These are phyloP conservation scores for Pheucticus melanocephalus DNA, from an alignment of 2,113 vertebrate genomes.

Conservation along the genomic window DNA sequence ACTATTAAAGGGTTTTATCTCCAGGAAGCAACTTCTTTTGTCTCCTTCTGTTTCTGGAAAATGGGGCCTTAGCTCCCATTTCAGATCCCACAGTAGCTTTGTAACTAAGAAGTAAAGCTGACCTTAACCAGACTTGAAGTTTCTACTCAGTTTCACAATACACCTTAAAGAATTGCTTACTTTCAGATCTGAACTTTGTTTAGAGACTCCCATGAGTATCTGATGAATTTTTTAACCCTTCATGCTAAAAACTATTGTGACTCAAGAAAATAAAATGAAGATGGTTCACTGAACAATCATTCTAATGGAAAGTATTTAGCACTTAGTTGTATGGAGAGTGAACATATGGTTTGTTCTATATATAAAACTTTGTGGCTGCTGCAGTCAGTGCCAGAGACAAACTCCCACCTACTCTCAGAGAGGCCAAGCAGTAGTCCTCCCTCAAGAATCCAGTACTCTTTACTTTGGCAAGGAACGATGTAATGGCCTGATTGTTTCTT, in stretches of 20 bases:
- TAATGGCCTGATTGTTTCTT: slow-evolving; percentile 66
- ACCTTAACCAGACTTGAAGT: neutral
- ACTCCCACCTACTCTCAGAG: slow-evolving; percentile 65
- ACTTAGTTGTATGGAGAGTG: neutral
- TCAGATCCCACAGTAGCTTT: neutral
- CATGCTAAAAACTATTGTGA: neutral
- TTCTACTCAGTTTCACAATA: neutral
- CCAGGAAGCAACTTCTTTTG: neutral
- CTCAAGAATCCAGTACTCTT: slow-evolving; percentile 64
- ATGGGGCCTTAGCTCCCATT: neutral
- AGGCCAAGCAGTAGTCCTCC: slow-evolving; percentile 65
- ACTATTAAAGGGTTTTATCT: neutral
- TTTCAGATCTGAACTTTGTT: neutral
- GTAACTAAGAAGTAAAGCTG: neutral
- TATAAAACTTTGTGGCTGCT: neutral
- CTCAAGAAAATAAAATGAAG: neutral
- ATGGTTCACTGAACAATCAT: neutral
- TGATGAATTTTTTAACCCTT: neutral
- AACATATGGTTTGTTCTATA: neutral
- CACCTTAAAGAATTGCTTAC: neutral
- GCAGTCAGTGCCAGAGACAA: neutral
- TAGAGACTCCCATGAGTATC: neutral
- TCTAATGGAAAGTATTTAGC: neutral
- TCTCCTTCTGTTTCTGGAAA: neutral
- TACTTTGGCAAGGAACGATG: slow-evolving; percentile 58